phyloP scores from a whole-genome alignment of 2,113 vertebrate species.

The Thunnus thynnus region DNA sequence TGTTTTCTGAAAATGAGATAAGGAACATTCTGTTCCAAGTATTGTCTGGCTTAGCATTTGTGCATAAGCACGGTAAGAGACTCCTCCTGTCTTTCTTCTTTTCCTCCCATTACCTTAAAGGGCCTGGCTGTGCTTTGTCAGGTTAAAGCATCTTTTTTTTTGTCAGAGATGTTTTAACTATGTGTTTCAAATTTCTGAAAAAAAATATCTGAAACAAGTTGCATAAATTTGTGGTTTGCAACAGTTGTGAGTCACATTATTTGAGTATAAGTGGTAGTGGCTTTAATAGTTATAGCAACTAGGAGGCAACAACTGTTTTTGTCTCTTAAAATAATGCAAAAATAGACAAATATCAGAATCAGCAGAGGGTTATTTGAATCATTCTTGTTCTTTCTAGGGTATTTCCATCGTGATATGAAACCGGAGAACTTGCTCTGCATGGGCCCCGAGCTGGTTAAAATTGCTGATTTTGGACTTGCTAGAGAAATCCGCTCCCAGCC shows the following conservation, averaged over 20 bases:
- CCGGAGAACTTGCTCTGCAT: constrained; percentile 97
- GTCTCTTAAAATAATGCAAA: constrained; percentile 2
- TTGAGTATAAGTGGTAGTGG: neutral
- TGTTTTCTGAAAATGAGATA: constrained; percentile 84
- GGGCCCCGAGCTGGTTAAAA: constrained; percentile 96
- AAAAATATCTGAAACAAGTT: no score
- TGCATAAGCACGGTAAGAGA: constrained; percentile 82
- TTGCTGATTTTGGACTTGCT: constrained; percentile 95
- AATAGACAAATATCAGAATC: neutral
- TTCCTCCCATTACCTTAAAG: constrained; percentile 6
- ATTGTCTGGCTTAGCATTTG: constrained; percentile 80
- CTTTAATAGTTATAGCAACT: neutral
- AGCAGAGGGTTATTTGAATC: neutral
- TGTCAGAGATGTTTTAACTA: constrained; percentile 14
- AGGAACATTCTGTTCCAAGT: constrained; percentile 83
- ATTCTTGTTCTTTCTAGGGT: constrained; percentile 81
- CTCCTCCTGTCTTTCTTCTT: constrained; percentile 37
- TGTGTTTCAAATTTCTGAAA: no score
- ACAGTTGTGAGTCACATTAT: neutral
- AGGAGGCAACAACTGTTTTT: neutral
- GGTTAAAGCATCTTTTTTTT: constrained; percentile 14
- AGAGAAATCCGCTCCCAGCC: constrained; percentile 94
- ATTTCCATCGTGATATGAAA: constrained; percentile 97
- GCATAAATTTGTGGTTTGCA: neutral
- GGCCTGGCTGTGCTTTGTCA: constrained; percentile 6